Conservation (phyloP, 2,888 invertebrate species). For the Idaea aversata region DNA sequence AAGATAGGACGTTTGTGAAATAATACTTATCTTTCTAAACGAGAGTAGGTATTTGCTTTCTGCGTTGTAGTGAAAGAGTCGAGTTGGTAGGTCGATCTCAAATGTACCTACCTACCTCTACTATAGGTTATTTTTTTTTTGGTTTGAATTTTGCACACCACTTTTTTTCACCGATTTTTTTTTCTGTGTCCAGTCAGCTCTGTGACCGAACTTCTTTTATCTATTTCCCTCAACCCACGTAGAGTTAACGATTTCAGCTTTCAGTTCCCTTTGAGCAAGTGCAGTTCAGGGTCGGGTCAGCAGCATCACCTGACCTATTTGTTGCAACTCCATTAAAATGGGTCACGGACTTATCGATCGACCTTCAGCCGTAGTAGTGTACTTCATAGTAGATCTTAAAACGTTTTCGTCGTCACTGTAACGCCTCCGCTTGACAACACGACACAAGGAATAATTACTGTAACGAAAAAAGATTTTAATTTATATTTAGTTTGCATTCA, state of each 20-base stretch:
- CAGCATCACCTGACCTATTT: constrained; percentile 43
- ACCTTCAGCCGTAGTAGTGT: constrained; percentile 5
- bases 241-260: no score
- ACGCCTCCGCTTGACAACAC: constrained; percentile 3
- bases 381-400: constrained; percentile 2
- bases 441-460: constrained; percentile 9
- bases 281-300: constrained; percentile 28
- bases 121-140: constrained; percentile 1
- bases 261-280: constrained; percentile 5
- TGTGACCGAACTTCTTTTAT: no score
- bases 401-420: constrained; percentile 6
- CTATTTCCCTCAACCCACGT: no score
- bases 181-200: no score
- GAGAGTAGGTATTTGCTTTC: background rate
- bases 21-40: constrained; percentile 1
- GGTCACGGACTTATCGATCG: constrained; percentile 37
- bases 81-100: background rate
- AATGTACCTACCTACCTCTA: background rate
- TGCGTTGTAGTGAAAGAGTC: background rate
- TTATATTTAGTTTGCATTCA: constrained; percentile 29
- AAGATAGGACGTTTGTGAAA: constrained; percentile 8
- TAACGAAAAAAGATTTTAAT: constrained; percentile 14
- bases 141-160: background rate
- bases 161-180: no score
- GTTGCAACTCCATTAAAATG: constrained; percentile 38